Base-by-base conservation (phyloP, 2,113 vertebrate genomes). In the Coregonus clupeaformis region DNA sequence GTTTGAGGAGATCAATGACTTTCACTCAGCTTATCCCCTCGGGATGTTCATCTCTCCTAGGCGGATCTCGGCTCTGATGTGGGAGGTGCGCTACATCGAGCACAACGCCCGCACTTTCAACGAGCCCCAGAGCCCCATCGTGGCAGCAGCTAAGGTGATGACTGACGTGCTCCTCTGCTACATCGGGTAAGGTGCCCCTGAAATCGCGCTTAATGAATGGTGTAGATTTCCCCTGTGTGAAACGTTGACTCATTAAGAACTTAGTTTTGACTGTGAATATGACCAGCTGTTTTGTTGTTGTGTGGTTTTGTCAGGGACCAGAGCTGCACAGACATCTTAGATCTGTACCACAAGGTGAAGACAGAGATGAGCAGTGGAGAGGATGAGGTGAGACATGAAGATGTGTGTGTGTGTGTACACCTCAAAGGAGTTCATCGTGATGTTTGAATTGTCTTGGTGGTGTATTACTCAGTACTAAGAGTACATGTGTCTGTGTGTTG, bases 91-190 rank as follows among this genome's bases (percentile, higher is more conserved):
- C 71, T 99, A 99, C 86, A 97, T 99, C 68, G 98, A 99, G 75
- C 97, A 99, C 88, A 99, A 99, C 22, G 96, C 97, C 72, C 94
- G 96, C 88, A 98, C 97, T 76, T 99, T 99, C 91, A 99, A 99
- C 1, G 97, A 99, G 91, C 97, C 96, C 64, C 94, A 98, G 77
- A 98, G 96, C 84, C 97, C 97, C 59, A 99, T 99, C 76, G 97
- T 99, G 81, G 95, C 95, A 75, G 91, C 96, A 67, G 97, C 98
- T 83, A 99, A 99, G 91, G 93, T 95, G n/a, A 95, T 98, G 77
- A 99, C 95, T 0, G 97, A 98, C n/a, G 91, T 98, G 78, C 92
- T 99, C 68, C 94, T 99, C 66, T 95, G 84, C 79, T 99, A 95
- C 89, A 99, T 99, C 64, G 95, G 98, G 98, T 99, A 88, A 45